phyloP scores from a whole-genome alignment of 2,113 vertebrate genomes.

The Capreolus pygargus region DNA sequence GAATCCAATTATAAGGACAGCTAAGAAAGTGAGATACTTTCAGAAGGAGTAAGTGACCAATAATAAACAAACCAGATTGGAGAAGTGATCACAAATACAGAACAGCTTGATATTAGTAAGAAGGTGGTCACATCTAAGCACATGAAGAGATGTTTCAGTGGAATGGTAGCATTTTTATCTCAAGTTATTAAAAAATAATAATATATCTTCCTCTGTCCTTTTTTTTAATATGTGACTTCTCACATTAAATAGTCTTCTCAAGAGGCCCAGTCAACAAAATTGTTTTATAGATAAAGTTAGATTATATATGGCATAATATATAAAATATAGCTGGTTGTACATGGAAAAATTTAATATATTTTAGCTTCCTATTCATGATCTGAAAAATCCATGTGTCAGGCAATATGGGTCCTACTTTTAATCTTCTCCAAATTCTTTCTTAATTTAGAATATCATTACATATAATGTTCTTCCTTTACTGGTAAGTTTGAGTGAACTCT shows the following conservation, averaged over 20 bases:
- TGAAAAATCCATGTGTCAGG: neutral
- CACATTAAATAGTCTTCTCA: neutral
- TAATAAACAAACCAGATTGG: neutral
- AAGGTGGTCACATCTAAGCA: neutral
- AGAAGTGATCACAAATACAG: neutral
- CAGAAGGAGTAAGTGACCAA: neutral
- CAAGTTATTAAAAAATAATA: neutral
- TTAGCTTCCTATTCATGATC: neutral
- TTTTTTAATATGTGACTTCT: neutral
- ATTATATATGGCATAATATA: neutral
- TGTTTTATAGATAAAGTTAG: neutral
- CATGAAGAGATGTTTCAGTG: neutral
- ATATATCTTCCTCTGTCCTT: neutral
- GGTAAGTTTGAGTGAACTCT: neutral
- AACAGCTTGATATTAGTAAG: neutral
- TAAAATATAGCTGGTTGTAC: neutral
- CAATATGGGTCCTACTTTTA: neutral
- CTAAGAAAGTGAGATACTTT: neutral
- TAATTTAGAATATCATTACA: neutral
- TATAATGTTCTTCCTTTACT: neutral
- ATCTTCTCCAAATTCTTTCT: neutral
- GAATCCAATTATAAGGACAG: neutral
- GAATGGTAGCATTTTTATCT: neutral
- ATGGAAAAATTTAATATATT: neutral
- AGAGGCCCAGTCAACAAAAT: neutral